Evolutionary conservation across 2,888 invertebrate species (phyloP), one percentile per base, ranked within the genome.

Genomic region (Drosophila tripunctata): DNA sequence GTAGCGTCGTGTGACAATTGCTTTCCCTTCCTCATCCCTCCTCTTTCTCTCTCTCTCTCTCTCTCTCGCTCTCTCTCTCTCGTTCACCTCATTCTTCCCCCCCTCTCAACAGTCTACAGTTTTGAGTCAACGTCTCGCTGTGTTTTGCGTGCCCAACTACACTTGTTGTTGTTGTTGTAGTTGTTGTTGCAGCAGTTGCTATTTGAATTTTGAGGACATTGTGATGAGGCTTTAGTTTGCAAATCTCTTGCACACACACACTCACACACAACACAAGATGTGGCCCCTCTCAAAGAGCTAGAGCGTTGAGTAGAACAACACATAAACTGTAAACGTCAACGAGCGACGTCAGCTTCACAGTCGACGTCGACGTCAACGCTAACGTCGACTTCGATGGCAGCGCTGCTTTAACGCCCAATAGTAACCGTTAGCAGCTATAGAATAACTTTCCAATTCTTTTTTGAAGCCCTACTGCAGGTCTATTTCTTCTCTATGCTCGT

Each of bases 151-250:
- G 80, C 65, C 70, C 66, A 83, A 83, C 80, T 75, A 69, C 69
- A 44, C 38, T 68, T 73, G 68, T 31, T 65, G 54, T 22, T 66
- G 58, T 50, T 74, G 66, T 19, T 67, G 47, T 15, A 65, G 52
- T 56, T 75, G 73, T 48, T 75, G 69, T 55, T 75, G 80, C 64
- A 66, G 80, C 72, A 64, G 81, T 71, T 86, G 82, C 75, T 86
- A 78, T 87, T 84, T 81, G 84, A 78, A 86, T 87, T 86, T 83
- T 88, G 88, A 85, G 88, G 79, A 83, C 79, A 81, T 88, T 87
- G 82, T 87, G 87, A 88, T 82, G 85, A 81, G 87, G 81, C 89
- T 88, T 88, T 87, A 88, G 89, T 88, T 88, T 78, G 79, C 87
- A 89, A 88, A 89, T 88, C 87, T 89, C 77, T 76, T 87, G 74